Evolutionary conservation across 2,888 invertebrate genomes (phyloP), one percentile per base, ranked within the genome.

Genomic region (Thecocarcelia acutangulata): DNA sequence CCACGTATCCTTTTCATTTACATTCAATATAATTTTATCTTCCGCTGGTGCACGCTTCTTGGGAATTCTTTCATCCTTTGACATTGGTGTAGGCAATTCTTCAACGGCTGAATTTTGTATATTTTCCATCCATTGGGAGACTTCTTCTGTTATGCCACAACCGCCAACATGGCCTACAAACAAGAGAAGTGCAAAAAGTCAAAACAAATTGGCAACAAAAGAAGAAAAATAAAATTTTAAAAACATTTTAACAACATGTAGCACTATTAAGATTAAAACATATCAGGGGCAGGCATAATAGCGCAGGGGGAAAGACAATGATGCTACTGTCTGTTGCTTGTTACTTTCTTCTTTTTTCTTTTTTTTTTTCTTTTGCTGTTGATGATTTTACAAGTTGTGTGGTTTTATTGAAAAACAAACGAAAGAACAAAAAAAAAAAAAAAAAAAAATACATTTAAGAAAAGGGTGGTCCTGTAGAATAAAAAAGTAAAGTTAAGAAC

Each of bases 81-180:
- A 89, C 88, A 88, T 88, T 68, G 88, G 88, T 76, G 86, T 86
- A 37, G 89, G 89, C 79, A 89, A 83, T 52, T 93, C 93, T 82
- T 94, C 93, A 48, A 93, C 93, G 13, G 92, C 95, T 2, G 95
- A 94, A 92, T 94, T 95, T 90, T 97, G 97, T 85, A 98, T 94
- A 85, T 93, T 93, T 87, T 97, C 95, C 98, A 98, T 98, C 97
- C 97, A 97, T 87, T 96, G 94, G 84, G 95, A 94, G 83, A 96
- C 94, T 85, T 97, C 96, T 85, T 97, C 96, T 52, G 95, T 97
- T 85, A 97, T 94, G 72, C 97, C 97, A 89, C 97, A 97, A 33
- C 97, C 97, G 72, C 94, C 94, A 58, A 94, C 94, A 91, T 96
- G 96, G 87, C 96, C 97, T 96, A 89, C 82, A 88, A 86, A 48